Evolutionary conservation across 2,797 vertebrate species (phyloP).

Genomic region (Cichlasoma orientale): DNA sequence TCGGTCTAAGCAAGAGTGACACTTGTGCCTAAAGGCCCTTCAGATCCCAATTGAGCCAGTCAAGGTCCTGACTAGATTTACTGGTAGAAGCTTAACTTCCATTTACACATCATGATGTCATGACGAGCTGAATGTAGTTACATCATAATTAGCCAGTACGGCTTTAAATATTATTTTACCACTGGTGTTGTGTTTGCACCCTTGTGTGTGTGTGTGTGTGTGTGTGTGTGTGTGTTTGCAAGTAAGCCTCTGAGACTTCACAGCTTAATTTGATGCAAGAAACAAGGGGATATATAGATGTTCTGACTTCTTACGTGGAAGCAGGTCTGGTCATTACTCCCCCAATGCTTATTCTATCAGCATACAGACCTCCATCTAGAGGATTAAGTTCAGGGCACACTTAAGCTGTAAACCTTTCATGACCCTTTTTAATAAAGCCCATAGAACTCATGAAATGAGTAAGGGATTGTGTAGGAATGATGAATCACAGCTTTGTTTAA

Average conservation of each 20-base stretch:
- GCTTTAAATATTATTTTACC: conserved; percentile 31
- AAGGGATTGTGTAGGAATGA: conserved; percentile 19
- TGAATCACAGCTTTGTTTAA: not conserved
- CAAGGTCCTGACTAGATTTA: conserved; percentile 50
- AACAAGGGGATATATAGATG: conserved; percentile 16
- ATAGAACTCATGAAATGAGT: conserved; percentile 9
- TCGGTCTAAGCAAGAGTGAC: conserved; percentile 31
- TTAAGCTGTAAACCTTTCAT: conserved; percentile 24
- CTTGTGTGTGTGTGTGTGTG: not conserved
- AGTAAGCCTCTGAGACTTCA: conserved; percentile 47
- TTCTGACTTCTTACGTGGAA: conserved; percentile 6
- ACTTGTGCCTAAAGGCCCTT: conserved; percentile 41
- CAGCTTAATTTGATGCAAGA: conserved; percentile 34
- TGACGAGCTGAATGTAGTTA: conserved; percentile 36
- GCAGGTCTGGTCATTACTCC: conserved; percentile 3
- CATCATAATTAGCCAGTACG: conserved; percentile 41
- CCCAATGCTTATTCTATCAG: not conserved
- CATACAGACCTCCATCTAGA: conserved; percentile 7
- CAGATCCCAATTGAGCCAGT: conserved; percentile 59
- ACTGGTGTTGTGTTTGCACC: not conserved
- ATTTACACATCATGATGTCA: conserved; percentile 51
- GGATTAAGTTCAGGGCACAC: conserved; percentile 21
- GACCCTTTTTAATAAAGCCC: conserved; percentile 8
- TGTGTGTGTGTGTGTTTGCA: conserved; percentile 15
- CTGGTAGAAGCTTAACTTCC: conserved; percentile 43